Conservation (phyloP, 2,888 invertebrate genomes). For the Macaria liturata region DNA sequence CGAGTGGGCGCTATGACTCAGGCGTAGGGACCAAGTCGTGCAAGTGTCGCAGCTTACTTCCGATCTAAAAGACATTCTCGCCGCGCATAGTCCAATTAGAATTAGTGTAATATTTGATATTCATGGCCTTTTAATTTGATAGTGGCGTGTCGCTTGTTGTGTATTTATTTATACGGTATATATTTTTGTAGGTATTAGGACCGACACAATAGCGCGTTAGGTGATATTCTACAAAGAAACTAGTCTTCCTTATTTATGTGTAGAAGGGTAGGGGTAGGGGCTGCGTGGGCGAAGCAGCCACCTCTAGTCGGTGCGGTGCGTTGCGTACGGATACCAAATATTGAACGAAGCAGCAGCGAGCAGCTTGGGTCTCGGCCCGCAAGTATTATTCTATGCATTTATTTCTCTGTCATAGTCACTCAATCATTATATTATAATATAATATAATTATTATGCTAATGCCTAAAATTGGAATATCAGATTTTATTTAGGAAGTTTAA, state of each 20-base stretch:
- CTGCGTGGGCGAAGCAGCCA: constrained; percentile 68
- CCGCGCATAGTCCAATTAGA: constrained; percentile 55
- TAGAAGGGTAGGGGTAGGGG: constrained; percentile 42
- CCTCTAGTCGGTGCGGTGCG: constrained; percentile 83
- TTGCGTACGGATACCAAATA: constrained; percentile 78
- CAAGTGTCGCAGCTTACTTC: constrained; percentile 32
- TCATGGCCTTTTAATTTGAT: constrained; percentile 77
- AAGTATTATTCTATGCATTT: constrained; percentile 83
- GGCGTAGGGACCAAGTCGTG: constrained; percentile 62
- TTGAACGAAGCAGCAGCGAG: constrained; percentile 63
- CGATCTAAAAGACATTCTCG: constrained; percentile 71
- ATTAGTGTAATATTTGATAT: constrained; percentile 57
- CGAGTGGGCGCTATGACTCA: constrained; percentile 35
- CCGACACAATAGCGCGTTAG: constrained; percentile 72
- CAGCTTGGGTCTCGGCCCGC: constrained; percentile 72
- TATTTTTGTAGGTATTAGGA: constrained; percentile 67
- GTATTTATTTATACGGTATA: constrained; percentile 60
- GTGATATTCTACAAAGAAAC: constrained; percentile 81
- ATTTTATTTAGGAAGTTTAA: constrained; percentile 83
- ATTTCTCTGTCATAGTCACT: constrained; percentile 82
- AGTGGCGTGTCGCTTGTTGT: constrained; percentile 76
- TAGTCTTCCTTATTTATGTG: constrained; percentile 79
- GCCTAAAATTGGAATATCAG: constrained; percentile 83
- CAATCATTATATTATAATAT: constrained; percentile 78
- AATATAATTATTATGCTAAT: constrained; percentile 79